A percentile compares a stretch with the other conserved stretches of the same genome.
These are phyloP conservation scores for Conus ventricosus DNA, from an alignment of 1,140 invertebrate species.

Conservation along the genomic window DNA sequence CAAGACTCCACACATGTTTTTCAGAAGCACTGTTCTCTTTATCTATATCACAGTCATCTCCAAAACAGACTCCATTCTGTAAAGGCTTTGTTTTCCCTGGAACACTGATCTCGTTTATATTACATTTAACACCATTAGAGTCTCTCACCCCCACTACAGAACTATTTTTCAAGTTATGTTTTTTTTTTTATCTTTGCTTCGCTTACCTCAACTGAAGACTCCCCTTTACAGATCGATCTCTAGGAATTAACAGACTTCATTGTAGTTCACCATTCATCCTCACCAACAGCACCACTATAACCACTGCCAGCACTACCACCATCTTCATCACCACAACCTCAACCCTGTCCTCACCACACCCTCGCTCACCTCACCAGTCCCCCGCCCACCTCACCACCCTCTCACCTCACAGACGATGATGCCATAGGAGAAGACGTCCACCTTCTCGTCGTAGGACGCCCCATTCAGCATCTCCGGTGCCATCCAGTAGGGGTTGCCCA, in stretches of 20 bases:
- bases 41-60: no score
- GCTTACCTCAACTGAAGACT: no score
- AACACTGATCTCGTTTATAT: no score
- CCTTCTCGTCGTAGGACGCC: constrained; percentile 72
- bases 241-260: neutral
- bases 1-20: no score
- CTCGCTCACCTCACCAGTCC: neutral
- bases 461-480: constrained; percentile 74
- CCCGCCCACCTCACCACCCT: neutral
- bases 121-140: no score
- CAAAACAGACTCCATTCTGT: no score
- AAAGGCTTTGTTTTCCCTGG: no score
- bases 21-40: no score
- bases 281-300: neutral
- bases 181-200: no score
- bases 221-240: no score
- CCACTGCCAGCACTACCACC: neutral
- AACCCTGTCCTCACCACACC: neutral
- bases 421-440: constrained; percentile 72
- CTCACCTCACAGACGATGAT: constrained; percentile 72
- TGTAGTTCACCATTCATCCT: neutral
- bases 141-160: no score
- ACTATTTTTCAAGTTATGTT: no score
- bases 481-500: constrained; percentile 75
- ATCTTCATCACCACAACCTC: neutral